Evolutionary conservation across 1,140 invertebrate species (phyloP).

Genomic region (Aphelenchoides avenae): DNA sequence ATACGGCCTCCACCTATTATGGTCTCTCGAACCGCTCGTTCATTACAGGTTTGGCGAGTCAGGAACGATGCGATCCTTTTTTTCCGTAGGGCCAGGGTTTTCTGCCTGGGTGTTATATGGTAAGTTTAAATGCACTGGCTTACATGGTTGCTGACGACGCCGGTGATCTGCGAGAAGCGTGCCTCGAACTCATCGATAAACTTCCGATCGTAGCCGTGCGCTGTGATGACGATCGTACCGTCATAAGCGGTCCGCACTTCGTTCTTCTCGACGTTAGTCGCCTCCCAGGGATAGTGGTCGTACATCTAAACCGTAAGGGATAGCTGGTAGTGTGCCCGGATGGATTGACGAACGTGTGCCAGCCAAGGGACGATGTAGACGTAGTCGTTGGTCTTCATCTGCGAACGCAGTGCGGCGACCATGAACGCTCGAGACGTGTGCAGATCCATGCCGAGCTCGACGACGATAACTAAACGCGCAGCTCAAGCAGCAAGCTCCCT

Average conservation of each 20-base stretch:
- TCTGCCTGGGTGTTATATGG: no score
- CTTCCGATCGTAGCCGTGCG: constrained; percentile 52
- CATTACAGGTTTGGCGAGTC: no score
- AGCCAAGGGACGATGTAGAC: constrained; percentile 51
- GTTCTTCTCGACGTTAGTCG: constrained; percentile 46
- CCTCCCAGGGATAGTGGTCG: constrained; percentile 53
- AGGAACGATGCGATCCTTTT: no score
- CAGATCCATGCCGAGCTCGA: constrained; percentile 54
- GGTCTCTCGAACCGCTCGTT: no score
- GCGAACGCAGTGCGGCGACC: constrained; percentile 35
- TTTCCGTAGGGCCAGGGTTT: no score
- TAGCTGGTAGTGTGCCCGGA: no score
- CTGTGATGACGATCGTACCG: constrained; percentile 48
- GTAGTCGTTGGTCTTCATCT: constrained; percentile 48
- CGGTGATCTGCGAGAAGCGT: constrained; percentile 40
- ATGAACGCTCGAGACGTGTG: constrained; percentile 43
- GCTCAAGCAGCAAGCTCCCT: no score
- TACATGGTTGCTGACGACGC: constrained; percentile 46
- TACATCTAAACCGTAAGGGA: constrained; percentile 32
- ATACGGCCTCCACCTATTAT: no score
- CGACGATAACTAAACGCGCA: constrained; percentile 39
- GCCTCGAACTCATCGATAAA: constrained; percentile 50
- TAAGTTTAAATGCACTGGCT: constrained; percentile 24
- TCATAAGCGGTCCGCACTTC: constrained; percentile 47
- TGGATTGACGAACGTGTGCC: constrained; percentile 45